These are phyloP conservation scores for Syngnathus scovelli DNA, from an alignment of 2,113 vertebrate genomes.

Conservation along the genomic window DNA sequence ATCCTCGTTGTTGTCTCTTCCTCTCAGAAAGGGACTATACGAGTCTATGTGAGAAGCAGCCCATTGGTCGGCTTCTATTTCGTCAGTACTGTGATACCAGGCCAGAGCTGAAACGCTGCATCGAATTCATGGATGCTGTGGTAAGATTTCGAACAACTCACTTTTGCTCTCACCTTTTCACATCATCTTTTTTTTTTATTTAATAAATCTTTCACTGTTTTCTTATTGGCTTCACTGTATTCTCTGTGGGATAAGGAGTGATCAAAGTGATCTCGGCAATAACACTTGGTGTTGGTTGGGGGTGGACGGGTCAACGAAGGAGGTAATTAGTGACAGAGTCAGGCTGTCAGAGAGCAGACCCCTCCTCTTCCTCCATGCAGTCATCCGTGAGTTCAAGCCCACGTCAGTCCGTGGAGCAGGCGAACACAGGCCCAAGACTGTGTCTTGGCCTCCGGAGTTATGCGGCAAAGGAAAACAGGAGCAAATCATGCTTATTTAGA, in stretches of 20 bases:
- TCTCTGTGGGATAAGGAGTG: constrained; percentile 14
- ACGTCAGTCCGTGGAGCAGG: constrained; percentile 56
- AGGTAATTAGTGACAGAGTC: constrained; percentile 53
- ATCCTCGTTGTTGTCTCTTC: not conserved
- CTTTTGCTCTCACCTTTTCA: not conserved
- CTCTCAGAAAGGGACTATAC: constrained; percentile 79
- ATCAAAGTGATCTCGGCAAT: constrained; percentile 43
- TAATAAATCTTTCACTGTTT: not conserved
- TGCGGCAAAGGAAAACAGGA: constrained; percentile 54
- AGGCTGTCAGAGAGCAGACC: constrained; percentile 48
- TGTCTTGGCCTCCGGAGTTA: constrained; percentile 59
- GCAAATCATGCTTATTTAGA: constrained; percentile 50
- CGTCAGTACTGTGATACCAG: constrained; percentile 85
- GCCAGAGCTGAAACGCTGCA: constrained; percentile 75
- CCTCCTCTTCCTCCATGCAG: constrained; percentile 44
- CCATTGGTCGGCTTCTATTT: constrained; percentile 87
- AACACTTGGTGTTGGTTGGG: constrained; percentile 29
- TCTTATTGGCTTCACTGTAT: constrained; percentile 6
- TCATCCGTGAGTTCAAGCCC: constrained; percentile 61
- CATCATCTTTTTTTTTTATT: not conserved
- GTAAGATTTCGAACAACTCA: constrained; percentile 66
- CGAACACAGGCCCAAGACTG: constrained; percentile 64
- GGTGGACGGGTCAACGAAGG: constrained; percentile 18
- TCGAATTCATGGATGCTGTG: constrained; percentile 87
- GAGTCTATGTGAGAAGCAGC: constrained; percentile 86